Base-by-base conservation (phyloP, 2,797 vertebrate genomes). In the Sebastes glaucus region DNA sequence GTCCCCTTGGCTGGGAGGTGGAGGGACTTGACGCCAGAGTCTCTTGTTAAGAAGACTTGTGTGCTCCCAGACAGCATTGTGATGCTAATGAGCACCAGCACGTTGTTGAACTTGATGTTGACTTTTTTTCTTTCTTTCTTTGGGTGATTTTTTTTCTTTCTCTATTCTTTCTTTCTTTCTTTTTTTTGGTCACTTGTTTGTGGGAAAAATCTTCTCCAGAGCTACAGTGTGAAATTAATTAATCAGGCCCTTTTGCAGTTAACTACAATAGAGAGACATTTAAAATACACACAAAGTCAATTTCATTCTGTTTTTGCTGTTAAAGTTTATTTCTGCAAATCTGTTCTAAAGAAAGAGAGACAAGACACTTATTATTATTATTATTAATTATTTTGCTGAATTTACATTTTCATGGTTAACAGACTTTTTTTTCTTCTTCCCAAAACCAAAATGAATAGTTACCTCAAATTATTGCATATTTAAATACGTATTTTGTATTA, bases 71-170 rank as follows among this genome's bases (percentile, higher is more conserved):
- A 97, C 96, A 94, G 84, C 86, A 96, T 97, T 97, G 96, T 97
- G 88, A 97, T 97, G 97, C 74, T 97, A 97, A 97, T 97, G 93
- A 94, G 91, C 85, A 85, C 94, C 94, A 94, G 95, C 95, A 94
- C 94, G 96, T 95, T 96, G 96, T 97, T 97, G 97, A 97, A 97
- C 97, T 97, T 97, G 97, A 97, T 97, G 96, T 97, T 97, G 97
- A 97, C 96, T 97, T 96, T 96, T 95, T 95, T 96, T 95, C 93
- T 85, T 89, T 84, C 72, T 83, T 84, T 87, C 93, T 94, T 94
- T 93, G 13, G 61, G 13, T 13, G 22, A 8, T 38, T 81, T 71
- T 62, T 63, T 91, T 93, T 94, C 92, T 71, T 61, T 32, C 7
- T 11, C 23, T 38, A 90, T 32, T 28, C 23, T 53, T 38, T 92